These are phyloP conservation scores for Danio albolineatus DNA, from an alignment of 2,797 vertebrate species.

Conservation along the genomic window DNA sequence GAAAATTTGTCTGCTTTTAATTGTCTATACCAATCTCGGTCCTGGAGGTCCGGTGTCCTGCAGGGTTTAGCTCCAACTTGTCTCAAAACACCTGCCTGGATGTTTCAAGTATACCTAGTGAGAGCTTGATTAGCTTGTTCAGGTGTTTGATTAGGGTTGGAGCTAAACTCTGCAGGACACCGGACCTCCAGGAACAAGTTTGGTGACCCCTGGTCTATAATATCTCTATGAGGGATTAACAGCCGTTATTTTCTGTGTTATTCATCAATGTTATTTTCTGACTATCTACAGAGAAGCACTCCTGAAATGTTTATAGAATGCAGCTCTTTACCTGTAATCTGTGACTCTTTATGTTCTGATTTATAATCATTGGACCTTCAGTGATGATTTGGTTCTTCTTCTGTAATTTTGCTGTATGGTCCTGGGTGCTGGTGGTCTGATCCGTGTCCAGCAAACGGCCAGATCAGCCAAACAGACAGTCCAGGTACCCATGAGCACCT, in stretches of 20 bases:
- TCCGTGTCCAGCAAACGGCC: constrained; percentile 55
- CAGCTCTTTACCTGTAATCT: neutral
- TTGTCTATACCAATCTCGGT: too few relatives aligned
- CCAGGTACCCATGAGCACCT: constrained; percentile 53
- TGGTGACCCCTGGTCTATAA: too few relatives aligned
- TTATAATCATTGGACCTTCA: constrained; percentile 4
- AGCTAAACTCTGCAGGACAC: too few relatives aligned
- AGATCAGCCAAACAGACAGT: constrained; percentile 45
- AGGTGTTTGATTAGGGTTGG: too few relatives aligned
- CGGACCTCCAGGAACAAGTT: too few relatives aligned
- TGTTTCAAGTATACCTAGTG: too few relatives aligned
- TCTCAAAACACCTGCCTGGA: too few relatives aligned
- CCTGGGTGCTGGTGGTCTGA: constrained; percentile 32
- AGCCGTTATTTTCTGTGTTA: neutral
- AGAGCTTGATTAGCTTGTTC: too few relatives aligned
- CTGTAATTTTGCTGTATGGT: constrained; percentile 25
- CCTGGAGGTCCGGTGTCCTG: too few relatives aligned
- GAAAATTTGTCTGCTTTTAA: too few relatives aligned
- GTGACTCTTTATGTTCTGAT: constrained; percentile 1
- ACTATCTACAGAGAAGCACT: neutral
- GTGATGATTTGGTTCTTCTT: constrained; percentile 21
- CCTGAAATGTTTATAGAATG: neutral
- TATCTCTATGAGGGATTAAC: too few relatives aligned
- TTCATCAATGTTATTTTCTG: neutral
- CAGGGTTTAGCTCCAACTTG: too few relatives aligned